These are phyloP conservation scores for Lasioglossum morio DNA, from an alignment of 2,888 invertebrate species.

Conservation along the genomic window DNA sequence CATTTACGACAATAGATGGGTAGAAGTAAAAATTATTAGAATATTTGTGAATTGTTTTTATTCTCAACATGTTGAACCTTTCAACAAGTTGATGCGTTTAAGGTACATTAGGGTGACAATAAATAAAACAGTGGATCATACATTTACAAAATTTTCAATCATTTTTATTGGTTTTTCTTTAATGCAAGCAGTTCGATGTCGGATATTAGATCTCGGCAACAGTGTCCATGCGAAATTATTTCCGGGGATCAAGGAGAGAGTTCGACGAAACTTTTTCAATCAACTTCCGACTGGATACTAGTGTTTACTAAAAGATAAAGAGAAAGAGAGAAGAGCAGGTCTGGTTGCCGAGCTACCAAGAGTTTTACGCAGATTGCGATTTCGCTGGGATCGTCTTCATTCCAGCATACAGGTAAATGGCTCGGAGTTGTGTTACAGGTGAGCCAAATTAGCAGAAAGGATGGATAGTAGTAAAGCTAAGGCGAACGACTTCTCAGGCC, in stretches of 20 bases:
- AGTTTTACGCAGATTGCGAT: slow-evolving; percentile 1
- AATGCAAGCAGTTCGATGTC: background rate
- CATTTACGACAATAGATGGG: too few species aligned
- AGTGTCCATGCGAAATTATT: background rate
- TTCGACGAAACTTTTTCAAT: background rate
- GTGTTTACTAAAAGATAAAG: background rate
- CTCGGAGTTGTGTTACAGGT: background rate
- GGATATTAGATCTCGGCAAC: background rate
- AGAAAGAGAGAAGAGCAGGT: background rate
- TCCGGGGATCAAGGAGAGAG: background rate
- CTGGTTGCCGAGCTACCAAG: background rate
- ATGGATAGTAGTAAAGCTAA: background rate
- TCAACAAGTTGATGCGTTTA: too few species aligned
- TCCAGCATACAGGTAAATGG: background rate
- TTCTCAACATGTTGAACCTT: background rate
- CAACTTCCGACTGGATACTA: background rate
- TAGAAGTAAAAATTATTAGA: background rate
- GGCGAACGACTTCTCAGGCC: background rate
- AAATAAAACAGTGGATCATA: background rate
- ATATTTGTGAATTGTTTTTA: background rate
- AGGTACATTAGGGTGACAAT: background rate
- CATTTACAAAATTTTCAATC: background rate
- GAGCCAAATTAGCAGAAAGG: background rate
- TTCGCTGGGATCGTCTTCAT: background rate
- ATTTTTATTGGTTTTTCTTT: background rate